Evolutionary conservation across 2,888 invertebrate genomes (phyloP).

Genomic region (Tetheella fluctuosa): DNA sequence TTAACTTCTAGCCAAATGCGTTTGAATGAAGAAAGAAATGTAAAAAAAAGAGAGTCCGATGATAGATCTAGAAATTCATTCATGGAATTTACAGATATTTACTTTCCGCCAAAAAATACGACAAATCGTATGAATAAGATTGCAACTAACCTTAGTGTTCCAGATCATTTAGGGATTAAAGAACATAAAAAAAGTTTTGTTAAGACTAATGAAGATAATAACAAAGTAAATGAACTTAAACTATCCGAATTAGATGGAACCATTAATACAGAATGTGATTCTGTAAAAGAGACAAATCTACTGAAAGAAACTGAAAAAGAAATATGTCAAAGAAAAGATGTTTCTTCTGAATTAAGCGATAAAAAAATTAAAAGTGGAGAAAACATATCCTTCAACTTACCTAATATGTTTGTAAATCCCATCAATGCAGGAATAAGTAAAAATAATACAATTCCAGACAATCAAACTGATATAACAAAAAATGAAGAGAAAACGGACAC

Average conservation of each 20-base stretch:
- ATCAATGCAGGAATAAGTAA: neutral
- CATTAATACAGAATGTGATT: neutral
- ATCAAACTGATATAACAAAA: neutral
- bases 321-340: neutral
- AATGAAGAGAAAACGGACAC: neutral
- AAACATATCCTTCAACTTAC: neutral
- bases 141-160: neutral
- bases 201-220: neutral
- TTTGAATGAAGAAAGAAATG: conserved; percentile 32
- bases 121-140: neutral
- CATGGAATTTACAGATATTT: conserved; percentile 23
- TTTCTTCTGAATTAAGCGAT: neutral
- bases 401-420: neutral
- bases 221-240: too few relatives aligned
- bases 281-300: neutral
- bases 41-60: conserved; percentile 16
- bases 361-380: neutral
- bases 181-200: neutral
- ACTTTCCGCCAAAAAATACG: conserved; percentile 14
- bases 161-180: neutral
- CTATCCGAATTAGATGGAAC: neutral
- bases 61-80: conserved; percentile 22
- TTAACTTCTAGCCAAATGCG: conserved; percentile 35
- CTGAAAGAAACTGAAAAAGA: neutral
- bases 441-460: neutral